phyloP scores from a whole-genome alignment of 2,113 vertebrate species.

The Bambusicola thoracicus region DNA sequence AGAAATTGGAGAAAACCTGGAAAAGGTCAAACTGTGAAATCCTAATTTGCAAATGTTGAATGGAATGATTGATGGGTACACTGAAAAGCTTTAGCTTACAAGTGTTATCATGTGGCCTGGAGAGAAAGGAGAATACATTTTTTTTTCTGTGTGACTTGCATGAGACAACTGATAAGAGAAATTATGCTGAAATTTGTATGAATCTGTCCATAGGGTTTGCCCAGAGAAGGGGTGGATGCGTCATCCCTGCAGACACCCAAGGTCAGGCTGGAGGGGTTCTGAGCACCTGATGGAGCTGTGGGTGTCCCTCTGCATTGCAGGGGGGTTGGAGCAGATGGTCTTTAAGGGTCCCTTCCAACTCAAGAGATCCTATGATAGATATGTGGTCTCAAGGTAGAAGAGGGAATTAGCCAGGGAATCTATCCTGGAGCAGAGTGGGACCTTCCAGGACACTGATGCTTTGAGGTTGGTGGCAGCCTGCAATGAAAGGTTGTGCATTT shows the following conservation, averaged over 20 bases:
- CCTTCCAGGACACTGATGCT: neutral
- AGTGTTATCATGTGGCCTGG: neutral
- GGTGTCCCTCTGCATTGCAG: no score
- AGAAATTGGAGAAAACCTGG: neutral
- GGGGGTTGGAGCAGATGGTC: no score
- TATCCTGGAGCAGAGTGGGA: neutral
- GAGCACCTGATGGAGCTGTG: no score
- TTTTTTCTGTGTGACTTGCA: neutral
- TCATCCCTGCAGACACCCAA: no score
- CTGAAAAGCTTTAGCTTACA: neutral
- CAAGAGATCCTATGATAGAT: no score
- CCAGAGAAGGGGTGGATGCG: no score
- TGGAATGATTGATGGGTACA: neutral
- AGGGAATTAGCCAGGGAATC: neutral
- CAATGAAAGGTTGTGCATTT: fast-evolving
- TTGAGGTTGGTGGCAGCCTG: neutral
- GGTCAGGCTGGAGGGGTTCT: no score
- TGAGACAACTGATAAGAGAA: neutral
- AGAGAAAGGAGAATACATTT: neutral
- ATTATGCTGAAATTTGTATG: neutral
- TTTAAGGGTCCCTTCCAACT: no score
- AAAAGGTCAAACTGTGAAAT: neutral
- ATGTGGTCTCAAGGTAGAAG: neutral
- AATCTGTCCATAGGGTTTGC: neutral
- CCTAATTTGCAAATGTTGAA: neutral